Evolutionary conservation across 2,797 vertebrate species (phyloP).

Genomic region (Xiphorhynchus erythropygius): DNA sequence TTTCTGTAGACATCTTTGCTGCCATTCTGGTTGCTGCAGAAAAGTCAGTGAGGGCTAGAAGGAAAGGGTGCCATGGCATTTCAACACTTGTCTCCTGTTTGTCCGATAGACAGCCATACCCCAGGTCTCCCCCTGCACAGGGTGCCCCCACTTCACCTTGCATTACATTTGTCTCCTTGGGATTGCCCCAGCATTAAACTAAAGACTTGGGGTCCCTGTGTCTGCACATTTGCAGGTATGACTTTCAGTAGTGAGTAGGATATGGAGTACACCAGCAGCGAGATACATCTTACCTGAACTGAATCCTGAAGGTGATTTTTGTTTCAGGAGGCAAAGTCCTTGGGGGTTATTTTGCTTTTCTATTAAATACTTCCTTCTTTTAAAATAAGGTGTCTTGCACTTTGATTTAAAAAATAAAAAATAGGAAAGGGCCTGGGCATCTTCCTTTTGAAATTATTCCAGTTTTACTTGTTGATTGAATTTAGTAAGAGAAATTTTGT

Average conservation of each 20-base stretch:
- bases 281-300: neutral
- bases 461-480: neutral
- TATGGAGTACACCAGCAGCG: neutral
- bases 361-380: neutral
- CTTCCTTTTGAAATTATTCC: neutral
- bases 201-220: neutral
- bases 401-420: neutral
- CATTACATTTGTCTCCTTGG: neutral
- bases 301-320: neutral
- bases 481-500: neutral
- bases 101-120: neutral
- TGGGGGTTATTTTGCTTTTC: neutral
- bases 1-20: neutral
- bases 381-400: neutral
- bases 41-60: neutral
- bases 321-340: neutral
- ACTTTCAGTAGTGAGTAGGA: neutral
- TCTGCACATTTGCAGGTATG: accelerated
- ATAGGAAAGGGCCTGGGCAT: neutral
- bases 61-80: neutral
- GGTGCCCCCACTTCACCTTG: neutral
- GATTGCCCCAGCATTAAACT: neutral
- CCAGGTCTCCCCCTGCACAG: neutral
- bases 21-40: neutral
- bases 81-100: neutral